Base-by-base conservation (phyloP, 1,140 invertebrate species). In the Gryon sp. region DNA sequence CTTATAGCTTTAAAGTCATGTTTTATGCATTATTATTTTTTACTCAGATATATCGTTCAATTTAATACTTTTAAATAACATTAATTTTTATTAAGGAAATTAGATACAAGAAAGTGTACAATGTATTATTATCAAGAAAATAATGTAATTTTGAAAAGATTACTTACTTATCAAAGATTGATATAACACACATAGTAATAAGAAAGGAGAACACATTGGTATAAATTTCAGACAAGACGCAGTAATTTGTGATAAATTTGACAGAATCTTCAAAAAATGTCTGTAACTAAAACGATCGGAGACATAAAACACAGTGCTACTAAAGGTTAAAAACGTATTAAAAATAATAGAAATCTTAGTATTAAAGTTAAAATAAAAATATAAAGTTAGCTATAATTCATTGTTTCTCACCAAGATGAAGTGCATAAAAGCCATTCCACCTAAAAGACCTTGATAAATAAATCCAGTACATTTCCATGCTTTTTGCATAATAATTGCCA, bases 361-460 rank as follows among this genome's bases (percentile, higher is more conserved):
- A 18, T 22, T 6, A 18, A 41, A 4, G 6, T 4, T 14, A 0
- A 18, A 5, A 48, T 36, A 12, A 62, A 14, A 62, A 40, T 43
- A 1, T 3, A 19, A 41, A 43, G 41, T 63, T 18, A 46, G 55
- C 30, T 28, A 66, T 48, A 41, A 70, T 18, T 19, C 8, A 28
- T 28, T 28, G 16, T 38, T 18, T 77, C 74, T 78, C 40, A 86
- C 87, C 69, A 87, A 68, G 40, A 87, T 80, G 9, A 88, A 81
- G 52, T 89, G 88, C 70, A 87, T 76, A 3, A 88, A 50, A 7
- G 86, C 81, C 77, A 88, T 86, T 38, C 87, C 87, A 16, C 83
- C 86, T 3, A 89, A 62, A 26, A 89, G 78, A 20, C 87, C 88
- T 68, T 89, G 87, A 78, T 79, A 85, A 70, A 87, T 79, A 32